Conservation (phyloP, 2,113 vertebrate species). For the Pluvianellus socialis region DNA sequence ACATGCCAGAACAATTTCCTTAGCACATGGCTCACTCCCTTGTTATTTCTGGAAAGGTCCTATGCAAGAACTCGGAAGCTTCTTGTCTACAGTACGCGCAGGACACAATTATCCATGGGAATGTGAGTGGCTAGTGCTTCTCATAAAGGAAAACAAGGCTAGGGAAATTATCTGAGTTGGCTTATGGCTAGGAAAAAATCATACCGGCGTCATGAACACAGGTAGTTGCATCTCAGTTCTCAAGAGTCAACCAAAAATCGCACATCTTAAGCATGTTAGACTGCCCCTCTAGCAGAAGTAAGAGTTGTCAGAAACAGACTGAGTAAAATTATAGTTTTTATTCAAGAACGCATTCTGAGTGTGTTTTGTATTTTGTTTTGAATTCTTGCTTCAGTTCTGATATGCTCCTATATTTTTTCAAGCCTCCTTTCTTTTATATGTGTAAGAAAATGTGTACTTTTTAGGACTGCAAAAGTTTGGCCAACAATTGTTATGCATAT, state of each 20-base stretch:
- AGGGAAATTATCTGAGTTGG: neutral
- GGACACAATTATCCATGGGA: neutral
- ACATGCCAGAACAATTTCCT: neutral
- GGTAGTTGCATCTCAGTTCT: neutral
- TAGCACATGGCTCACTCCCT: neutral
- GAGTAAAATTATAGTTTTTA: neutral
- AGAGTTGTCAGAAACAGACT: neutral
- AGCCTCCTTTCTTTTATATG: neutral
- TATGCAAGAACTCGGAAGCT: neutral
- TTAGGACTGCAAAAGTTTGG: neutral
- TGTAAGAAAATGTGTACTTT: neutral
- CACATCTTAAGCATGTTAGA: neutral
- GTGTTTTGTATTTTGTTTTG: neutral
- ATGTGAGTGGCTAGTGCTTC: neutral
- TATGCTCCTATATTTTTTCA: neutral
- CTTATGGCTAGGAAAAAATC: neutral
- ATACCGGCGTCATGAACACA: neutral
- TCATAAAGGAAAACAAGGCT: neutral
- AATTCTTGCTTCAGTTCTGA: neutral
- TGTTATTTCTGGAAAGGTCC: neutral
- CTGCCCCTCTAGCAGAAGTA: neutral
- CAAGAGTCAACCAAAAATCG: neutral
- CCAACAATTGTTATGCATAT: neutral
- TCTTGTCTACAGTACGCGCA: neutral
- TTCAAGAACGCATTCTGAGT: neutral